Conservation (phyloP, 2,113 vertebrate species). For the Phaethornis superciliosus region DNA sequence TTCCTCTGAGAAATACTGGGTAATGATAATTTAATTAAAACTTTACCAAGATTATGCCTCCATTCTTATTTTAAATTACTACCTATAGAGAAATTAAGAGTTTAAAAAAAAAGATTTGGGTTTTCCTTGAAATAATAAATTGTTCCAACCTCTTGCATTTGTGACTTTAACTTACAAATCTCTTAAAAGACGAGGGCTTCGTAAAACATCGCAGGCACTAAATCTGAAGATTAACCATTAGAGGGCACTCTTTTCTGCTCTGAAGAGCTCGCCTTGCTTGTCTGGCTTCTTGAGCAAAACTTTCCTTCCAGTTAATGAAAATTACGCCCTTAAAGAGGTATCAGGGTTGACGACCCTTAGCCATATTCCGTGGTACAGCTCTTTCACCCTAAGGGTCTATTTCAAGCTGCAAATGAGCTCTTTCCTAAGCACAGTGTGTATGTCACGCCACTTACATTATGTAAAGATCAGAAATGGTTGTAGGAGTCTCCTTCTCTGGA, state of each 20-base stretch:
- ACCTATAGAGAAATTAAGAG: neutral
- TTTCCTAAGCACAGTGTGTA: neutral
- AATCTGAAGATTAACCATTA: neutral
- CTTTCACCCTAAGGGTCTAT: neutral
- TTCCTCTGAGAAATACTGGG: neutral
- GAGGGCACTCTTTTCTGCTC: conserved; percentile 19
- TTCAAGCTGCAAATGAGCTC: neutral
- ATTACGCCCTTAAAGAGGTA: neutral
- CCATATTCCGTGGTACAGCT: neutral
- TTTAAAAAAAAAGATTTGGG: neutral
- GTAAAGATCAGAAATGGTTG: neutral
- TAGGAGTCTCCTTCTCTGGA: neutral
- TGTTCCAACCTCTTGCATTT: neutral
- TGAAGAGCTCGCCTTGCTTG: neutral
- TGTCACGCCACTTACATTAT: neutral
- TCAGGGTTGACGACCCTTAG: neutral
- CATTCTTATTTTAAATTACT: neutral
- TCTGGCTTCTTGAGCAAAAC: neutral
- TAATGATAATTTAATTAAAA: neutral
- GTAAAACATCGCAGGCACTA: neutral
- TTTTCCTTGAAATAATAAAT: neutral
- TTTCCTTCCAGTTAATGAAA: neutral
- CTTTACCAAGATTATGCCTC: neutral
- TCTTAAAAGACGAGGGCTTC: neutral
- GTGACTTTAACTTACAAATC: neutral